These are phyloP conservation scores for Diachrysia chrysitis DNA, from an alignment of 2,888 invertebrate genomes.

Conservation along the genomic window DNA sequence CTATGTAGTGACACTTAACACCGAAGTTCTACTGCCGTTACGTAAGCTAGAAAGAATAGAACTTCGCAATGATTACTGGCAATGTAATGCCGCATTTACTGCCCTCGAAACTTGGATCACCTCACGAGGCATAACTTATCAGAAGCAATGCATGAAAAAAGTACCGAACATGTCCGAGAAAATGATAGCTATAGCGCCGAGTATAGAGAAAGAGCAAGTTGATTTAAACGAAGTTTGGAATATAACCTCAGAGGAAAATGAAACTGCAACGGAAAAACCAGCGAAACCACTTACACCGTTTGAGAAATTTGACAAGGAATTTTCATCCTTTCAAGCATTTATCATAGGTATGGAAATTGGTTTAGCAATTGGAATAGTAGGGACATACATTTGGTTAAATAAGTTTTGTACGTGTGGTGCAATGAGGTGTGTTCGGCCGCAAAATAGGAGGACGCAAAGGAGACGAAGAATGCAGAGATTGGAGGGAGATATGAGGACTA, in stretches of 20 bases:
- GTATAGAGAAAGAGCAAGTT: slow-evolving; percentile 75
- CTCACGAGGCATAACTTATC: slow-evolving; percentile 78
- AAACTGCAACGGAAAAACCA: slow-evolving; percentile 57
- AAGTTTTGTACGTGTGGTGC: slow-evolving; percentile 75
- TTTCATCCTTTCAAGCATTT: slow-evolving; percentile 83
- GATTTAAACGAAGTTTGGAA: slow-evolving; percentile 83
- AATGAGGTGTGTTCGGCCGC: slow-evolving; percentile 67
- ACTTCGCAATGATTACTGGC: slow-evolving; percentile 88
- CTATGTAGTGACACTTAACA: slow-evolving; percentile 87
- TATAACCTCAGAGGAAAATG: slow-evolving; percentile 67
- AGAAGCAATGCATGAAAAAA: slow-evolving; percentile 82
- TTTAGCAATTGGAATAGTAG: slow-evolving; percentile 80
- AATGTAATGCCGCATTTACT: slow-evolving; percentile 85
- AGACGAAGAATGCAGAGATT: slow-evolving; percentile 64
- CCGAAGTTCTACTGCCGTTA: slow-evolving; percentile 84
- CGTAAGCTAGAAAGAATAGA: slow-evolving; percentile 85
- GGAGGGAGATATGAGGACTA: slow-evolving; percentile 80
- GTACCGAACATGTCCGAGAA: slow-evolving; percentile 88
- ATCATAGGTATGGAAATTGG: slow-evolving; percentile 83
- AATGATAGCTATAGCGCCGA: slow-evolving; percentile 84
- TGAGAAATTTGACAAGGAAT: slow-evolving; percentile 81
- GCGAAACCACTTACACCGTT: slow-evolving; percentile 72
- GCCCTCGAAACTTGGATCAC: slow-evolving; percentile 81
- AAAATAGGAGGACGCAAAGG: slow-evolving; percentile 67
- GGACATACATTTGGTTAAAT: slow-evolving; percentile 83